These are phyloP conservation scores for Bovichtus diacanthus DNA, from an alignment of 2,797 vertebrate genomes.

Conservation along the genomic window DNA sequence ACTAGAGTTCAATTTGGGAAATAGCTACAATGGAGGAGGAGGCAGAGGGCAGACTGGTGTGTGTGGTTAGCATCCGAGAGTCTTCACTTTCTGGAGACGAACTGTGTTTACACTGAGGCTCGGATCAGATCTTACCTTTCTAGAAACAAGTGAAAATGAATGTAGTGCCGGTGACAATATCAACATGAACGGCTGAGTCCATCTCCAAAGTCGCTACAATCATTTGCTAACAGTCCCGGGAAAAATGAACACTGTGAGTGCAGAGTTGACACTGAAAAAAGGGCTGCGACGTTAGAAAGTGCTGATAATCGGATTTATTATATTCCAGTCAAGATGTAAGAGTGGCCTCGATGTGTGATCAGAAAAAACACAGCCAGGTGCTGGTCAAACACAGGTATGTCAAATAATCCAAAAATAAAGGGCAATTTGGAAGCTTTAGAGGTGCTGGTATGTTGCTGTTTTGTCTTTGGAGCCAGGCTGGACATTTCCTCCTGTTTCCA, in stretches of 20 bases:
- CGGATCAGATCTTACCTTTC: neutral
- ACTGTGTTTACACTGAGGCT: neutral
- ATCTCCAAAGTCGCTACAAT: neutral
- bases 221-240: neutral
- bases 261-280: constrained; percentile 2
- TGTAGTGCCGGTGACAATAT: neutral
- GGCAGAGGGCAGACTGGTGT: constrained; percentile 24
- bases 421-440: neutral
- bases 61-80: neutral
- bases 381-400: neutral
- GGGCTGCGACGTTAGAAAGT: constrained; percentile 9
- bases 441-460: neutral
- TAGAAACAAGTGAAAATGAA: neutral
- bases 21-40: constrained; percentile 6
- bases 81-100: constrained; percentile 1
- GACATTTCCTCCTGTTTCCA: neutral
- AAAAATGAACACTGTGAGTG: neutral
- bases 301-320: constrained; percentile 19
- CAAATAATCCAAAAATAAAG: constrained; percentile 1
- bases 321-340: neutral
- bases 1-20: constrained; percentile 4
- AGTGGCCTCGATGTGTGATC: neutral
- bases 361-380: no score
- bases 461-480: neutral
- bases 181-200: neutral